A percentile compares a stretch with the other conserved stretches of the same genome.
Evolutionary conservation across 1,140 invertebrate species (phyloP).

Genomic region (Triops cancriformis): DNA sequence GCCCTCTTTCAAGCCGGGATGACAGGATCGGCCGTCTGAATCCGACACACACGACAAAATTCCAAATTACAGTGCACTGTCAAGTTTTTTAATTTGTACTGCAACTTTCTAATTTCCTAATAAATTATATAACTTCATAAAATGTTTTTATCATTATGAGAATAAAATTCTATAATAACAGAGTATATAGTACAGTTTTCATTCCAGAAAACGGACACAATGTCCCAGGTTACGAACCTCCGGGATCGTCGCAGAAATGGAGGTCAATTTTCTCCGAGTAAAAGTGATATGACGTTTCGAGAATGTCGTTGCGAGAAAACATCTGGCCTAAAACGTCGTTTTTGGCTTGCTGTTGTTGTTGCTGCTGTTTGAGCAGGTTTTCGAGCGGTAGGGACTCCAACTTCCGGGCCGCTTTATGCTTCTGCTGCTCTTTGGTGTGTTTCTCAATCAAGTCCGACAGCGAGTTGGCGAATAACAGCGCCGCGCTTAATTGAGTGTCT

Average conservation of each 20-base stretch:
- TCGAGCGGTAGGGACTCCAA: conserved; percentile 61
- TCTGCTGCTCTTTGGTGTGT: conserved; percentile 69
- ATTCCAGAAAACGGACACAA: neutral
- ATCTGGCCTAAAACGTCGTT: conserved; percentile 50
- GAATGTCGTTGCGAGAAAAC: conserved; percentile 84
- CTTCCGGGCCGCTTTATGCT: conserved; percentile 76
- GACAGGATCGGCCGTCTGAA: conserved; percentile 65
- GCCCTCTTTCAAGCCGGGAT: conserved; percentile 75
- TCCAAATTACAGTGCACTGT: no score
- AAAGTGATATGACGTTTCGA: conserved; percentile 96
- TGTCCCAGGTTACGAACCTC: conserved; percentile 49
- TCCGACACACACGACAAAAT: no score
- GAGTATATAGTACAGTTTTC: no score
- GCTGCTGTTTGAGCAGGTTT: conserved; percentile 66
- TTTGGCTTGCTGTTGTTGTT: conserved; percentile 50
- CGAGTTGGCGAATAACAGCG: conserved; percentile 86
- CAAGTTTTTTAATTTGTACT: neutral
- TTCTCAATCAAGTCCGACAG: conserved; percentile 74
- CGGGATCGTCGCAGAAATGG: conserved; percentile 93
- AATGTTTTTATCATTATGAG: no score
- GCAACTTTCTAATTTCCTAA: no score
- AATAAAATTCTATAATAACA: no score
- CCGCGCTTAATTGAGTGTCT: conserved; percentile 90
- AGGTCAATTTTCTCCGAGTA: conserved; percentile 87
- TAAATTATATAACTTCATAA: no score